These are phyloP conservation scores for Cygnus olor DNA, from an alignment of 2,797 vertebrate genomes.

Conservation along the genomic window DNA sequence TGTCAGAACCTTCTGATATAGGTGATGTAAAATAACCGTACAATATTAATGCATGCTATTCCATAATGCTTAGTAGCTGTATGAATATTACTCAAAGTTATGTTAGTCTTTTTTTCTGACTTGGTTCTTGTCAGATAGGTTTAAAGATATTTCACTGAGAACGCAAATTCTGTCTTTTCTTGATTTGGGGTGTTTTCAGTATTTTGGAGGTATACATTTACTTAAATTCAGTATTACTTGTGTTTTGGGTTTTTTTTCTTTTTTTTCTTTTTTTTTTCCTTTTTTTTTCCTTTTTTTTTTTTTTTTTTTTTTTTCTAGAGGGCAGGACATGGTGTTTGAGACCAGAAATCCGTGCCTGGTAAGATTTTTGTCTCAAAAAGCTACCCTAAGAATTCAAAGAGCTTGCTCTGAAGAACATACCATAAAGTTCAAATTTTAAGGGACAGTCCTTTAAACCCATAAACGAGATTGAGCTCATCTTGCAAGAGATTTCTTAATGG, in stretches of 20 bases:
- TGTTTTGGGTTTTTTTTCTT: slow-evolving; percentile 69
- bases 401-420: slow-evolving; percentile 64
- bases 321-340: slow-evolving; percentile 81
- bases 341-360: slow-evolving; percentile 79
- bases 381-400: slow-evolving; percentile 73
- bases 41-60: slow-evolving; percentile 97
- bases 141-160: slow-evolving; percentile 86
- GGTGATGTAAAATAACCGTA: slow-evolving; percentile 93
- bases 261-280: slow-evolving; percentile 64
- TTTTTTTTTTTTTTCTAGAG: slow-evolving; percentile 51
- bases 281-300: slow-evolving; percentile 58
- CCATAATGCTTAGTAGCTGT: slow-evolving; percentile 94
- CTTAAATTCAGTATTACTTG: slow-evolving; percentile 88
- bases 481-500: slow-evolving; percentile 64
- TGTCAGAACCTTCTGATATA: slow-evolving; percentile 96
- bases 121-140: slow-evolving; percentile 85
- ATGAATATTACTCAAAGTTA: slow-evolving; percentile 89
- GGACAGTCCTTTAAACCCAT: slow-evolving; percentile 57
- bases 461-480: slow-evolving; percentile 1
- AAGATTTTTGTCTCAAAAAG: slow-evolving; percentile 74
- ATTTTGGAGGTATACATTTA: slow-evolving; percentile 85
- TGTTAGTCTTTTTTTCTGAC: slow-evolving; percentile 86
- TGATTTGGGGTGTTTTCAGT: slow-evolving; percentile 85
- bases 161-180: slow-evolving; percentile 83
- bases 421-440: slow-evolving; percentile 57